phyloP scores from a whole-genome alignment of 2,113 vertebrate genomes.

The Sinocyclocheilus anophthalmus region DNA sequence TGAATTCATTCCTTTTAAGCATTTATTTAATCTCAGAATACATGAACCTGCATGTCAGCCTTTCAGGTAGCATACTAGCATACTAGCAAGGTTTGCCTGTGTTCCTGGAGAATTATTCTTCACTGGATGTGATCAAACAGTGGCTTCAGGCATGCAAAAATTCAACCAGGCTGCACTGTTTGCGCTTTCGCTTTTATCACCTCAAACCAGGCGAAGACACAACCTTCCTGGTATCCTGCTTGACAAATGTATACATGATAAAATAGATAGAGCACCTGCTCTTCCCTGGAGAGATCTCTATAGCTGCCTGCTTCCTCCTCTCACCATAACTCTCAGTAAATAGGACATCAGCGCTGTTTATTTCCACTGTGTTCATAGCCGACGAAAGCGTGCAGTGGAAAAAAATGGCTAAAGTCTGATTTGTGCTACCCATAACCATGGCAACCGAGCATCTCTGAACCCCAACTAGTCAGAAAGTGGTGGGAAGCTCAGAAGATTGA shows the following conservation, averaged over 20 bases:
- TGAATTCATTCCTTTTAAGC: not conserved
- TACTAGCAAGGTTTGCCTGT: not conserved
- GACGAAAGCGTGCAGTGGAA: conserved; percentile 53
- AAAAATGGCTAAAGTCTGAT: conserved; percentile 61
- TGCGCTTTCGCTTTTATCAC: conserved; percentile 32
- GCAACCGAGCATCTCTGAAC: conserved; percentile 60
- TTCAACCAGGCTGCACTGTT: conserved; percentile 23
- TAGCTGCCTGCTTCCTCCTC: conserved; percentile 22
- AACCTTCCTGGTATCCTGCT: conserved; percentile 14
- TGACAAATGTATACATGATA: conserved; percentile 52
- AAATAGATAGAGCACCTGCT: conserved; percentile 47
- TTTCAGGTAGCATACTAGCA: not conserved
- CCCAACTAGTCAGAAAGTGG: conserved; percentile 56
- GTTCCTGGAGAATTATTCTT: conserved; percentile 17
- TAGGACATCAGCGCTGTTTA: conserved; percentile 68
- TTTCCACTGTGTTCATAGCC: conserved; percentile 66
- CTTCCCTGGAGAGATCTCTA: conserved; percentile 45
- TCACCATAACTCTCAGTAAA: conserved; percentile 59
- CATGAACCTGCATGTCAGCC: conserved; percentile 15
- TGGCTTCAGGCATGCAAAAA: conserved; percentile 18
- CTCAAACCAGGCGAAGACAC: not conserved
- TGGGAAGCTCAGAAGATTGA: conserved; percentile 1
- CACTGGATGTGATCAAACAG: conserved; percentile 14
- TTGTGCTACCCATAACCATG: conserved; percentile 67
- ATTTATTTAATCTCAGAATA: conserved; percentile 23